Evolutionary conservation across 2,113 vertebrate genomes (phyloP).

Genomic region (Jacana jacana): DNA sequence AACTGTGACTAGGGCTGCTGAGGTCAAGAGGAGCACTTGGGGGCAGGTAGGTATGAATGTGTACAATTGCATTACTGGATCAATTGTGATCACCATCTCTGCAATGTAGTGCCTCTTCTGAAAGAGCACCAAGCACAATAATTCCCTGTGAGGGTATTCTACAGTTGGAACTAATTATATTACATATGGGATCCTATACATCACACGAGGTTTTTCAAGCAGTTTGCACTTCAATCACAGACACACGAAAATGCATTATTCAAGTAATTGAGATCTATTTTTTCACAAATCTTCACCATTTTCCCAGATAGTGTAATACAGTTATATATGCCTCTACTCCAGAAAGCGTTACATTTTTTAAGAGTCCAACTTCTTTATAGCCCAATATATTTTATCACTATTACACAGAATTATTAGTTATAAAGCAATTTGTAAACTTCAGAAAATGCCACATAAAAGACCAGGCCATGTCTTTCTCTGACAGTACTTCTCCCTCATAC

Average conservation of each 20-base stretch:
- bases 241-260: not conserved
- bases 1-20: not conserved
- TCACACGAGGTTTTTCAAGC: not conserved
- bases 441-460: not conserved
- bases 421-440: not conserved
- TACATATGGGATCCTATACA: not conserved
- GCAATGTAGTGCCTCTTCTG: not conserved
- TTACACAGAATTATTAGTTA: not conserved
- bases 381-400: not conserved
- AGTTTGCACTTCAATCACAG: not conserved
- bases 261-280: not conserved
- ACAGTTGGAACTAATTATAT: not conserved
- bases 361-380: not conserved
- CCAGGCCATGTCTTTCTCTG: not conserved
- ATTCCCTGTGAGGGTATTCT: not conserved
- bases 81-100: not conserved
- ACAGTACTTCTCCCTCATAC: not conserved
- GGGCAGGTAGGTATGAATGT: not conserved
- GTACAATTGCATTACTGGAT: accelerated
- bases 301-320: not conserved
- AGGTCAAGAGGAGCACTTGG: not conserved
- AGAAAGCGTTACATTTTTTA: not conserved
- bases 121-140: not conserved
- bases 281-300: not conserved
- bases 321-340: not conserved